Conservation (phyloP, 2,113 vertebrate species). For the Nannobrachium achirus region DNA sequence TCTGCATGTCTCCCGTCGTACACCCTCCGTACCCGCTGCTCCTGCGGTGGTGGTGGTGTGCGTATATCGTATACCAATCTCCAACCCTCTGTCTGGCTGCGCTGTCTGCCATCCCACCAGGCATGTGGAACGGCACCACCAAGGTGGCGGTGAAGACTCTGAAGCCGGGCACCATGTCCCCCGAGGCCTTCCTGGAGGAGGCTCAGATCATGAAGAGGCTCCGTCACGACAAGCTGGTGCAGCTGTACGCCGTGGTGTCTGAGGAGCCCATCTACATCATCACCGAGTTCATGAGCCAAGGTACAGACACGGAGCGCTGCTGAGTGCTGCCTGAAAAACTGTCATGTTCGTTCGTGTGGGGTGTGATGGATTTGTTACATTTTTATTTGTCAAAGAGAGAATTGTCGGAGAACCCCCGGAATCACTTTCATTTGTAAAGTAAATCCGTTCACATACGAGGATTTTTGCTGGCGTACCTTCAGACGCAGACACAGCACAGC, state of each 20-base stretch:
- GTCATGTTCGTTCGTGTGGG: constrained; percentile 11
- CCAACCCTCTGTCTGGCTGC: constrained; percentile 6
- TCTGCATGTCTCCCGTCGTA: constrained; percentile 30
- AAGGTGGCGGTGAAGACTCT: constrained; percentile 98
- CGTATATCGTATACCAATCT: not conserved
- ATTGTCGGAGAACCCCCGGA: too few relatives aligned
- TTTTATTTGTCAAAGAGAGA: too few relatives aligned
- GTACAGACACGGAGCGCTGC: constrained; percentile 76
- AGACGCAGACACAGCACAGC: too few relatives aligned
- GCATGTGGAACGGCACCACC: constrained; percentile 94
- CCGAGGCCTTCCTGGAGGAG: constrained; percentile 96
- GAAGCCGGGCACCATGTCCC: constrained; percentile 97
- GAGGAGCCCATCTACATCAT: constrained; percentile 99
- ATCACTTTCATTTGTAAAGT: too few relatives aligned
- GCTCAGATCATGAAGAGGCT: constrained; percentile 98
- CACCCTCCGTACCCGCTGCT: not conserved
- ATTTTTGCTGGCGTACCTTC: too few relatives aligned
- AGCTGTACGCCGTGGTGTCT: constrained; percentile 96
- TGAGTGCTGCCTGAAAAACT: constrained; percentile 37
- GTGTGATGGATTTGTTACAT: too few relatives aligned
- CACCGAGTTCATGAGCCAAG: constrained; percentile 96
- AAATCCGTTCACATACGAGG: too few relatives aligned
- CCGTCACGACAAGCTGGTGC: constrained; percentile 96
- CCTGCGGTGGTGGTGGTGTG: not conserved
- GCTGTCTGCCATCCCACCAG: constrained; percentile 69